A percentile compares a stretch with the other conserved stretches of the same genome.
Conservation (phyloP, 2,888 invertebrate species). For the Leptinotarsa rubiginosa region DNA sequence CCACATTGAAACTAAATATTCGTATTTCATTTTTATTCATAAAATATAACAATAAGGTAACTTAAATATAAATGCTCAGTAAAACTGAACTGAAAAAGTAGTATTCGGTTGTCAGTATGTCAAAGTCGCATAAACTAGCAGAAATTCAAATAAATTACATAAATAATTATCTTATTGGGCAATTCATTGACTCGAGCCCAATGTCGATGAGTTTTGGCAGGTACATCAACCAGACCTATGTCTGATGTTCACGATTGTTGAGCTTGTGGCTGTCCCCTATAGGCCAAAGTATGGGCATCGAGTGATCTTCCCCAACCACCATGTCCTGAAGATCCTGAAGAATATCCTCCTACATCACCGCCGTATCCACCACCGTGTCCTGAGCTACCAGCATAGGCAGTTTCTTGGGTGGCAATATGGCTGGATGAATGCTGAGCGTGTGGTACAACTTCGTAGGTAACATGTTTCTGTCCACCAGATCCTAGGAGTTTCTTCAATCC, state of each 20-base stretch:
- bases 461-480: conserved; percentile 78
- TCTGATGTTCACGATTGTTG: conserved; percentile 64
- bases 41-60: conserved; percentile 58
- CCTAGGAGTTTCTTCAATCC: conserved; percentile 85
- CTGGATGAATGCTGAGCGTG: conserved; percentile 84
- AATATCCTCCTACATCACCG: conserved; percentile 68
- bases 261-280: conserved; percentile 75
- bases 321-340: conserved; percentile 72
- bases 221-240: conserved; percentile 57
- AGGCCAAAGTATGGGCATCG: conserved; percentile 82
- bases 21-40: conserved; percentile 53
- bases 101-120: conserved; percentile 58
- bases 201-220: conserved; percentile 59
- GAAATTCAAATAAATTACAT: conserved; percentile 48
- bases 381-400: conserved; percentile 66
- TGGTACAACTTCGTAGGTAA: conserved; percentile 88
- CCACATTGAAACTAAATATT: background rate
- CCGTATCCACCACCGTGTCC: conserved; percentile 70
- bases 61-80: conserved; percentile 55
- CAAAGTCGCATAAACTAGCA: conserved; percentile 33
- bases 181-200: conserved; percentile 50
- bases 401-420: conserved; percentile 78
- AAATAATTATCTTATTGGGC: conserved; percentile 38
- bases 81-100: conserved; percentile 54
- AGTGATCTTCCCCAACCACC: conserved; percentile 83